Percentiles rank a stretch among this genome's conserved stretches.
These are phyloP conservation scores for Aphyosemion australe DNA, from an alignment of 2,113 vertebrate species.

Conservation along the genomic window DNA sequence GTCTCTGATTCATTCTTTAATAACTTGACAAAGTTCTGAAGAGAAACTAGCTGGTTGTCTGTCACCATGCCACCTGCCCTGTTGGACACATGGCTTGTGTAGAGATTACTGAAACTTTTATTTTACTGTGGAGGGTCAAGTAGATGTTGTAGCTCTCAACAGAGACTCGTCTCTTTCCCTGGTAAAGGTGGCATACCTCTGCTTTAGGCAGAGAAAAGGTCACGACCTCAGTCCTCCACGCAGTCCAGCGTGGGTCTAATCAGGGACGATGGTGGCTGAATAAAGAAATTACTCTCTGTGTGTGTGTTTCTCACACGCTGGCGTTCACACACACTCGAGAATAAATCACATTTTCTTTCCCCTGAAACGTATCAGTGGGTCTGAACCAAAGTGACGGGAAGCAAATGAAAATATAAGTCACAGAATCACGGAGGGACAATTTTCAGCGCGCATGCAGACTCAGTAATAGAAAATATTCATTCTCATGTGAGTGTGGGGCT, in stretches of 20 bases:
- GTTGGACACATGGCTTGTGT: too few relatives aligned
- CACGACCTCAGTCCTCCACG: background rate
- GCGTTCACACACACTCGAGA: conserved; percentile 18
- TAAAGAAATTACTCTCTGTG: background rate
- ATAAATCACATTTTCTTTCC: conserved; percentile 67
- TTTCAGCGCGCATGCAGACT: conserved; percentile 51
- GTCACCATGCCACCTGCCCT: too few relatives aligned
- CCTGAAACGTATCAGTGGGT: conserved; percentile 56
- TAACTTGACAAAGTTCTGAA: too few relatives aligned
- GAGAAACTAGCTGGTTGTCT: too few relatives aligned
- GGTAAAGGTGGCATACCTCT: background rate
- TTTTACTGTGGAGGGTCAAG: too few relatives aligned
- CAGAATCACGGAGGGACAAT: conserved; percentile 59
- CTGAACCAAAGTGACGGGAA: conserved; percentile 67
- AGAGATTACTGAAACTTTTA: too few relatives aligned
- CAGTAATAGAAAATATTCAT: conserved; percentile 61
- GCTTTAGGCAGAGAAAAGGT: background rate
- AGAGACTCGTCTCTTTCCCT: background rate
- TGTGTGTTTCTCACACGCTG: background rate
- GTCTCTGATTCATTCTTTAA: too few relatives aligned
- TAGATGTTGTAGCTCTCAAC: too few relatives aligned
- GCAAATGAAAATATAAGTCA: conserved; percentile 74
- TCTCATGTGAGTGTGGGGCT: conserved; percentile 28
- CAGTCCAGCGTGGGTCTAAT: background rate
- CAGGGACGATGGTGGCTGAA: conserved; percentile 10